Percentiles rank a stretch among this genome's conserved stretches.
Conservation (phyloP, 2,113 vertebrate species). For the Falcunculus frontatus region DNA sequence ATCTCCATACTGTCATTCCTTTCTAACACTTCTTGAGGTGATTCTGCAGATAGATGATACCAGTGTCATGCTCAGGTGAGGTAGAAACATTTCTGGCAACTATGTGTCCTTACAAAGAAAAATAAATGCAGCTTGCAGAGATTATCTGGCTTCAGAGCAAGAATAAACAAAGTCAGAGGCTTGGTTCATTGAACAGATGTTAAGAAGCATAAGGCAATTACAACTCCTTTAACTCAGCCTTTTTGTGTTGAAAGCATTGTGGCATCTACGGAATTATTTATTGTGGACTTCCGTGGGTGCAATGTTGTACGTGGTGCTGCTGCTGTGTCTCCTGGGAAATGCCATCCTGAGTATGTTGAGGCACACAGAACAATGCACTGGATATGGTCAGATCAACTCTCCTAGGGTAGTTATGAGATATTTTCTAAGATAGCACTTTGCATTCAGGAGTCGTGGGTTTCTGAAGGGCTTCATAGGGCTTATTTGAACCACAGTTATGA, state of each 20-base stretch:
- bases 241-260: not conserved
- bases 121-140: not conserved
- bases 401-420: not conserved
- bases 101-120: not conserved
- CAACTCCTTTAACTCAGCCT: not conserved
- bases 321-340: not conserved
- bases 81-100: not conserved
- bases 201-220: not conserved
- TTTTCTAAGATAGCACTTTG: not conserved
- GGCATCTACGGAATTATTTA: not conserved
- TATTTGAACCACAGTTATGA: not conserved
- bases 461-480: not conserved
- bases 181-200: not conserved
- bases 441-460: not conserved
- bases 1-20: not conserved
- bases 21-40: not conserved
- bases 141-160: not conserved
- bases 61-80: not conserved
- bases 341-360: not conserved
- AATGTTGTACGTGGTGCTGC: not conserved
- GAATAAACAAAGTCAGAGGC: not conserved
- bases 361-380: not conserved
- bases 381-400: not conserved
- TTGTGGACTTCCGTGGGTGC: not conserved
- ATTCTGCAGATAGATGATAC: not conserved